Evolutionary conservation across 2,797 vertebrate genomes (phyloP).

Genomic region (Nasua narica): DNA sequence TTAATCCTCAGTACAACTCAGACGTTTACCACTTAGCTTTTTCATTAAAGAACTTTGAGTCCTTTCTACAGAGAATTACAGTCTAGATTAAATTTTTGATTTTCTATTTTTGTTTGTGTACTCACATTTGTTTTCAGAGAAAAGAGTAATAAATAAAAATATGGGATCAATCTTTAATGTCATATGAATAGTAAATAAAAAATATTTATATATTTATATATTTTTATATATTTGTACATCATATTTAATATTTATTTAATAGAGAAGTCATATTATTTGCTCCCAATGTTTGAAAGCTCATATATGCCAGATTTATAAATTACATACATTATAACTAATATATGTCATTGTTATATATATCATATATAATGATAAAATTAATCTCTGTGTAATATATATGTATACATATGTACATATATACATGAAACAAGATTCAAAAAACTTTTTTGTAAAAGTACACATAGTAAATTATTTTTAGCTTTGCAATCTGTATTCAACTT

Average conservation of each 20-base stretch:
- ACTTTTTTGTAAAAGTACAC: not conserved
- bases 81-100: not conserved
- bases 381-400: not conserved
- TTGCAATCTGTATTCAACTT: not conserved
- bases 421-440: not conserved
- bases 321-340: not conserved
- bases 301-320: not conserved
- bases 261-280: not conserved
- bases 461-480: not conserved
- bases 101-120: not conserved
- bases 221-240: not conserved
- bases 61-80: not conserved
- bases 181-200: not conserved
- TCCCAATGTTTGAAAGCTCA: not conserved
- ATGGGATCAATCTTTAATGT: not conserved
- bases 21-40: not conserved
- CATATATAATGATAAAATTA: not conserved
- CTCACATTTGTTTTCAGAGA: not conserved
- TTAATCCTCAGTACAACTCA: not conserved
- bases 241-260: not conserved
- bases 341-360: not conserved
- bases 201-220: not conserved
- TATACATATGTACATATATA: not conserved
- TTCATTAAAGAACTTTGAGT: not conserved
- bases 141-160: not conserved